phyloP scores from a whole-genome alignment of 2,888 invertebrate species.

The Eristalis arbustorum region DNA sequence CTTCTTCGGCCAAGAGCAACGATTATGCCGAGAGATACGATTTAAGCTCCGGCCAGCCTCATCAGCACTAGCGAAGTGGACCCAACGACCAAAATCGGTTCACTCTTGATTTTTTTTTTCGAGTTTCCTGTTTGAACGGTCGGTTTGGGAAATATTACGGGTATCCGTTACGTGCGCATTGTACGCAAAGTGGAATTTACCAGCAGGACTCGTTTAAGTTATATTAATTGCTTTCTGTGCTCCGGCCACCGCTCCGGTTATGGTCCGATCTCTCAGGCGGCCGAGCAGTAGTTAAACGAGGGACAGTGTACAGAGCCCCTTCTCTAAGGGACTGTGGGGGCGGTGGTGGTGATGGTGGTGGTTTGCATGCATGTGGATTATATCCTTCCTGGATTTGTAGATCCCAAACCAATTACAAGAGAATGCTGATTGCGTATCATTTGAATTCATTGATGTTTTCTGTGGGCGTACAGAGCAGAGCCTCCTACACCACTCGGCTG shows the following conservation, averaged over 20 bases:
- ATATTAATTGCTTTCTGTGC: constrained; percentile 68
- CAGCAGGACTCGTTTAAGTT: constrained; percentile 70
- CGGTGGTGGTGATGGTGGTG: no score
- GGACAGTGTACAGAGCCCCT: background rate
- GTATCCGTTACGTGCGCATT: constrained; percentile 67
- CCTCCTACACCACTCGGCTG: background rate
- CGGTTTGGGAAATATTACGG: constrained; percentile 64
- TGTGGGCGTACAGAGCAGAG: no score
- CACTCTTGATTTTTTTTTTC: background rate
- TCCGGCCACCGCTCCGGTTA: constrained; percentile 5
- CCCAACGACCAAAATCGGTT: constrained; percentile 32
- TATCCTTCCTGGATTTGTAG: constrained; percentile 54
- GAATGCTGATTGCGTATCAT: constrained; percentile 70
- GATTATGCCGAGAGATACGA: constrained; percentile 52
- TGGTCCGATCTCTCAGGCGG: constrained; percentile 30
- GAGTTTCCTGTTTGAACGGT: constrained; percentile 40
- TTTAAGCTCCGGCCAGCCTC: constrained; percentile 62
- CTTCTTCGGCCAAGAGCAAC: constrained; percentile 31
- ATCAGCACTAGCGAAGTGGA: constrained; percentile 47
- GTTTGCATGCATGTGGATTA: constrained; percentile 11
- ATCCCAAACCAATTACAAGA: constrained; percentile 68
- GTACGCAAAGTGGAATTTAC: constrained; percentile 66
- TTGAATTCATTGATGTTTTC: constrained; percentile 64
- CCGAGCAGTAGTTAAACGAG: background rate
- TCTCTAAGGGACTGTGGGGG: background rate